Base-by-base conservation (phyloP, 1,140 invertebrate genomes). In the Drosophila littoralis region DNA sequence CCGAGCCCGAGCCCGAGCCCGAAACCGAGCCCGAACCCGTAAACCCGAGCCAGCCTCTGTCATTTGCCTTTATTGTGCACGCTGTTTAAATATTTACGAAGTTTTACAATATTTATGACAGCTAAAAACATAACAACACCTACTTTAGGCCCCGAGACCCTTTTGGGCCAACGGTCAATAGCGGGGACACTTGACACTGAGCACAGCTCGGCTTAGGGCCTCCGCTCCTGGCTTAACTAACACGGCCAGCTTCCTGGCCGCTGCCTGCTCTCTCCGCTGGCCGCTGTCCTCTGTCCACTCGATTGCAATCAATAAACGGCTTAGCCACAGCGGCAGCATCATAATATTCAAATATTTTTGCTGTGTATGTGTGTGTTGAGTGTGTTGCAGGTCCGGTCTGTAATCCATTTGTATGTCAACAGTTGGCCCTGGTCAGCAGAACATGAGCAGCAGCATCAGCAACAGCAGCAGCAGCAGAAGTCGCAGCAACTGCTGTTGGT, bases 91-190 rank as follows among this genome's bases (percentile, higher is more conserved):
- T 89, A 89, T 89, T 89, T 89, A 89, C 85, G 60, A 80, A 89
- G 77, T 89, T 89, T 90, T 89, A 90, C 81, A 89, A 85, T 89
- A 89, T 89, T 89, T 89, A 89, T 89, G 84, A 89, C 84, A 90
- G 85, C 81, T 89, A 89, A 89, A 89, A 89, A 89, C 81, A 89
- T 89, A 89, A 90, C 81, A 89, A 84, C 77, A 89, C 85, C 81
- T 89, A 89, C 80, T 84, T 71, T 76, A 33, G 64, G 46, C 32
- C n/a, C 69, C 42, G 48, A 57, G 66, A 70, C 69, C 71, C 22
- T 40, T 55, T 48, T 58, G 36, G 32, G 15, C 13, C 51, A 52
- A 65, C 77, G 22, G 22, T 28, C 22, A 28, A 28, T 3, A 28
- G 22, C 22, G 46, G 58, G 46, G 84, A 89, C 83, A 88, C 83